Conservation (phyloP, 1,140 invertebrate species). For the Drosophila saltans region DNA sequence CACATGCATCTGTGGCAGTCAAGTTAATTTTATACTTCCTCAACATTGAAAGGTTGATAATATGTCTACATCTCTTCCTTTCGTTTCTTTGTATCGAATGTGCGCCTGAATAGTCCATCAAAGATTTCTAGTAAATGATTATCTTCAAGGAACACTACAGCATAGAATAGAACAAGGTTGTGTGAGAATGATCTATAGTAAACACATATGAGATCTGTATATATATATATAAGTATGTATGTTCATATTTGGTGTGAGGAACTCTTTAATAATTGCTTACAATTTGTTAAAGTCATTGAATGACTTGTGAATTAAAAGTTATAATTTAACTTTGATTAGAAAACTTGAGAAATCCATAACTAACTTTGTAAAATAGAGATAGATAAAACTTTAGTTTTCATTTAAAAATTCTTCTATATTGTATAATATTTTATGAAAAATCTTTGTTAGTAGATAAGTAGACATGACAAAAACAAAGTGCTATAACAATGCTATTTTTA, state of each 20-base stretch:
- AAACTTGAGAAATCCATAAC: background rate
- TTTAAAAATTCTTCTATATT: too few species aligned
- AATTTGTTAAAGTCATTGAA: slow-evolving; percentile 14
- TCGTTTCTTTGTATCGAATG: slow-evolving; percentile 34
- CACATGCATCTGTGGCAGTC: slow-evolving; percentile 38
- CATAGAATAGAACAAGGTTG: too few species aligned
- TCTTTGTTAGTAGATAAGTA: too few species aligned
- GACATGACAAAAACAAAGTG: too few species aligned
- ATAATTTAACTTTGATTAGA: background rate
- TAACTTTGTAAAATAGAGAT: too few species aligned
- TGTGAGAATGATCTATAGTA: background rate
- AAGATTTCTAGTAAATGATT: slow-evolving; percentile 21
- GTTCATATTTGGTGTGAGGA: background rate
- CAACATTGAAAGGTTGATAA: slow-evolving; percentile 39
- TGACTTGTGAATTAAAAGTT: slow-evolving; percentile 8
- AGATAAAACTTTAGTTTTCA: too few species aligned
- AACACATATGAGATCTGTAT: background rate
- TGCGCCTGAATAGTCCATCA: slow-evolving; percentile 21
- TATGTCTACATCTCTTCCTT: slow-evolving; percentile 22
- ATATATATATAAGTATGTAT: background rate
- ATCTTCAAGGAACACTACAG: background rate
- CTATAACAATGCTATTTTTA: too few species aligned
- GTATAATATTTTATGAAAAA: too few species aligned
- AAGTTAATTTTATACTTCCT: slow-evolving; percentile 73
- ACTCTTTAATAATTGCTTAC: background rate